Evolutionary conservation across 2,888 invertebrate genomes (phyloP), one percentile per base, ranked within the genome.

Genomic region (Lasius fuliginosus): DNA sequence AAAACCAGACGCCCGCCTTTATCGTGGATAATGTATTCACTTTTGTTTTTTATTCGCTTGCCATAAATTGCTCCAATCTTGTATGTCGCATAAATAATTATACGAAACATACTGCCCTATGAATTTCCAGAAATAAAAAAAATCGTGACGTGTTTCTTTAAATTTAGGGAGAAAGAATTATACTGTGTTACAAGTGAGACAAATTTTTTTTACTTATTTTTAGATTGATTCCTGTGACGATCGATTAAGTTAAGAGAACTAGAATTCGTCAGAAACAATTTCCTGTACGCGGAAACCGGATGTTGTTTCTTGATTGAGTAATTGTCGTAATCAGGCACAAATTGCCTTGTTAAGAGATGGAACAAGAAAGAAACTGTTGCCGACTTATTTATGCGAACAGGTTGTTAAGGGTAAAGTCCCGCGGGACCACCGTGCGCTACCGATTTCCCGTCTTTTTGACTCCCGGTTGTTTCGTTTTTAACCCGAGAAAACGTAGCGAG

Each of bases 361-460:
- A 71, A 30, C 30, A 27, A 40, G 8, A 60, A 58, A 62, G 36
- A 53, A 79, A 49, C 83, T 82, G 74, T 82, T 82, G 82, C 46
- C n/a, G 46, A 82, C 23, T 76, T 86, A 86, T 87, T 87, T 84
- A 82, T 69, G 82, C 84, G 79, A 79, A 82, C 87, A 82, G 82
- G 87, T 86, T 84, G 86, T 71, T 53, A n/a, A 15, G 33, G 9
- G n/a, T 67, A 56, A 60, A 58, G 82, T 83, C 83, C 65, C 85
- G 58, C 40, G 79, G 71, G 83, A 83, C 15, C 11, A 18, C 9
- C 9, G 62, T 18, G 8, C 67, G 65, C 82, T 82, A 85, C 76
- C 84, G 73, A 60, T 76, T 62, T 56, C 65, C 77, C 62, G 60
- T 3, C 68, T 30, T 56, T 81, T 84, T 65, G 73, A 76, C 65